phyloP scores from a whole-genome alignment of 2,113 vertebrate genomes.

The Scortum barcoo region DNA sequence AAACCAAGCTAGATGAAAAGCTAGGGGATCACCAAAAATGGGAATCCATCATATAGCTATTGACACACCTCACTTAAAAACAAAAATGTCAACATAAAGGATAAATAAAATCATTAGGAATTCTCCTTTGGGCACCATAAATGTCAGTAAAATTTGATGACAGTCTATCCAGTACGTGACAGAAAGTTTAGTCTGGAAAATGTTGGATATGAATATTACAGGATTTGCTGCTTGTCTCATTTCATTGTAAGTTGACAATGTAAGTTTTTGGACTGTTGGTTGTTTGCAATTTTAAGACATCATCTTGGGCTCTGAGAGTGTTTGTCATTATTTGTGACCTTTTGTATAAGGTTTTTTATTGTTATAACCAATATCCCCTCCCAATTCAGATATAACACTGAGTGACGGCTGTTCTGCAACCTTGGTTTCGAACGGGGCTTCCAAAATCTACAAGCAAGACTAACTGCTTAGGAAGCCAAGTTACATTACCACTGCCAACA shows the following conservation, averaged over 20 bases:
- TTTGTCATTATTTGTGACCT: background rate
- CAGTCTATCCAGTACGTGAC: background rate
- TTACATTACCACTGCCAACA: too few relatives aligned
- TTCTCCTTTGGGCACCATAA: background rate
- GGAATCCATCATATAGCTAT: too few relatives aligned
- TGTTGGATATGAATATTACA: background rate
- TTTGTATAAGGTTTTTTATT: too few relatives aligned
- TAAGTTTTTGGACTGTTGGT: background rate
- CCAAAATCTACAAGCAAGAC: too few relatives aligned
- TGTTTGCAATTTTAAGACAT: background rate
- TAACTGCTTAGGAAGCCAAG: too few relatives aligned
- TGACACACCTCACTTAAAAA: too few relatives aligned
- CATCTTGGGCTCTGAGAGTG: background rate
- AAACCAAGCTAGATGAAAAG: background rate
- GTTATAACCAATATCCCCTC: too few relatives aligned
- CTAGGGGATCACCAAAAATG: background rate
- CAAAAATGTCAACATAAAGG: background rate
- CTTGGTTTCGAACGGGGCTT: too few relatives aligned
- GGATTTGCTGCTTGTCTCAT: background rate
- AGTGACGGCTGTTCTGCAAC: too few relatives aligned
- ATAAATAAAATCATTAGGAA: background rate
- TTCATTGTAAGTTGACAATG: background rate
- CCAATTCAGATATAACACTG: too few relatives aligned
- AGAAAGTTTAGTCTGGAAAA: constrained; percentile 3
- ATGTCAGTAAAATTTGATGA: background rate